Conservation (phyloP, 1,140 invertebrate genomes). For the Drosophila punjabiensis region DNA sequence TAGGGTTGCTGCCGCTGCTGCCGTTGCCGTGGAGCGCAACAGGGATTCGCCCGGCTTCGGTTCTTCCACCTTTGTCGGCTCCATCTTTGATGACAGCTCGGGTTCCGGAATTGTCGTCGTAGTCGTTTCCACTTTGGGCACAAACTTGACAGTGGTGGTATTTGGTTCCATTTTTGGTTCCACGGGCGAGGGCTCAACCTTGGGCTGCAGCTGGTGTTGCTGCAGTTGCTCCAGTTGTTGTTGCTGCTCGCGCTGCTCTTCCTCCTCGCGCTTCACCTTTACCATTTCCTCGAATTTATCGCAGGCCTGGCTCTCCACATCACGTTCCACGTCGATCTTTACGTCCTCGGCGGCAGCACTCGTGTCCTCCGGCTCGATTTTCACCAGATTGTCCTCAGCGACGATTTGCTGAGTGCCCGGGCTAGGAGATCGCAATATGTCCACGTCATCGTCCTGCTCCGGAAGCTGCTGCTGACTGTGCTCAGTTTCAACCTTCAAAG, state of each 20-base stretch:
- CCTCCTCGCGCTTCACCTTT: constrained; percentile 67
- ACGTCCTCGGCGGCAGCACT: constrained; percentile 75
- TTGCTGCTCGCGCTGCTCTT: constrained; percentile 76
- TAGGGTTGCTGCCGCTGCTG: constrained; percentile 16
- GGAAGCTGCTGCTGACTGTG: constrained; percentile 51
- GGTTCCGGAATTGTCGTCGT: not conserved
- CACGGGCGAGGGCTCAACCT: constrained; percentile 3
- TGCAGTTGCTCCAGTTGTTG: constrained; percentile 43
- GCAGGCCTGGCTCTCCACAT: constrained; percentile 73
- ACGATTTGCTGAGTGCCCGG: constrained; percentile 81
- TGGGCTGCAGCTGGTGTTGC: constrained; percentile 12
- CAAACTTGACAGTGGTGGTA: constrained; percentile 13
- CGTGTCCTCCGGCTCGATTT: constrained; percentile 79
- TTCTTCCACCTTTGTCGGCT: constrained; percentile 12
- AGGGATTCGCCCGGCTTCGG: constrained; percentile 71
- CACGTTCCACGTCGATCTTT: constrained; percentile 83
- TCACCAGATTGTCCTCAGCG: constrained; percentile 81
- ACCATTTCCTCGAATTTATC: constrained; percentile 79
- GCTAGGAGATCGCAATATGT: constrained; percentile 79
- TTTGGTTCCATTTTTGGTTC: constrained; percentile 22
- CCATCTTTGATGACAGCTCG: constrained; percentile 30
- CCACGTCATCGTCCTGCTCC: constrained; percentile 81
- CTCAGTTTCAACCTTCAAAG: constrained; percentile 58
- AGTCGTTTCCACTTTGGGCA: constrained; percentile 25
- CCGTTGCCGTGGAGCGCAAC: constrained; percentile 48